A percentile compares a stretch with the other conserved stretches of the same genome.
These are phyloP conservation scores for Drosophila kikkawai DNA, from an alignment of 1,140 invertebrate genomes.

Conservation along the genomic window DNA sequence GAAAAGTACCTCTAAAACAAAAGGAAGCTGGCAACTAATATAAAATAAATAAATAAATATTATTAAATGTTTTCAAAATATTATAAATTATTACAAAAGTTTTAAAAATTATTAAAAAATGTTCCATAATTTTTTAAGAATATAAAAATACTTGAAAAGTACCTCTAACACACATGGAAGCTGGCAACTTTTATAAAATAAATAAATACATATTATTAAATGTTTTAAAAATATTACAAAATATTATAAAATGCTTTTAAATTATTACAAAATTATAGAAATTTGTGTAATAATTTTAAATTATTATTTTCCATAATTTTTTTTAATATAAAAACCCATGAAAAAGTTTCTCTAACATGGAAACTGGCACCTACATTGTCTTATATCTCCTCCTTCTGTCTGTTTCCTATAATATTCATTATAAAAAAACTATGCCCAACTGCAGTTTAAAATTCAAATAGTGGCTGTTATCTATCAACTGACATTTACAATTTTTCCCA, in stretches of 20 bases:
- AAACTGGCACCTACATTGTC: not conserved
- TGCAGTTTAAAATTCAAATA: conserved; percentile 2
- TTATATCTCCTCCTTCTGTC: not conserved
- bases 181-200: no score
- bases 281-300: no score
- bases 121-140: no score
- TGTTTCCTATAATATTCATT: not conserved
- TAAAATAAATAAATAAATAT: no score
- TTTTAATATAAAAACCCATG: no score
- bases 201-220: no score
- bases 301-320: not conserved
- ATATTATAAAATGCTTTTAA: not conserved
- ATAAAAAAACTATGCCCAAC: conserved; percentile 2
- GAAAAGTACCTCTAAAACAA: no score
- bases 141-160: no score
- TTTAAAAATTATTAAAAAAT: not conserved
- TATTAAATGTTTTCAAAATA: not conserved
- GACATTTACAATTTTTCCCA: not conserved
- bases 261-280: no score
- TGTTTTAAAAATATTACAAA: not conserved
- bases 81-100: no score
- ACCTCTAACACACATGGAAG: no score
- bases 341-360: not conserved
- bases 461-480: not conserved
- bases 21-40: no score